Percentiles rank a stretch among this genome's conserved stretches.
Conservation (phyloP, 2,888 invertebrate genomes). For the Melitaea athalia region DNA sequence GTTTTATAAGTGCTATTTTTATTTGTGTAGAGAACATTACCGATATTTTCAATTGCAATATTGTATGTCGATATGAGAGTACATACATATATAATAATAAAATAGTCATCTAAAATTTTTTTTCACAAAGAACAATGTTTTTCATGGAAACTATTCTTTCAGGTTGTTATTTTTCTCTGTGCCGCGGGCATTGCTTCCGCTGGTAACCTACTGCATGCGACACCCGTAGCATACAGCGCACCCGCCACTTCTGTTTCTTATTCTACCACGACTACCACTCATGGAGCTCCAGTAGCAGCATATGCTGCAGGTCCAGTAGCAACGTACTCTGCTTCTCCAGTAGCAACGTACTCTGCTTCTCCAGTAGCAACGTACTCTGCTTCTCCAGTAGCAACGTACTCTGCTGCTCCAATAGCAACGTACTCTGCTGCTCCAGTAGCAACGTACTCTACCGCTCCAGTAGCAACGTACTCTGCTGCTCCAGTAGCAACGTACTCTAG, state of each 20-base stretch:
- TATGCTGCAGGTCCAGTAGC: conserved; percentile 45
- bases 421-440: conserved; percentile 45
- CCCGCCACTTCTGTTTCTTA: conserved; percentile 73
- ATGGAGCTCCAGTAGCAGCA: conserved; percentile 53
- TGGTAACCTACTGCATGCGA: conserved; percentile 78
- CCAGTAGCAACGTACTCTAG: conserved; percentile 52
- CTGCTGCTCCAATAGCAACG: conserved; percentile 48
- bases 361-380: conserved; percentile 47
- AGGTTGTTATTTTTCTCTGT: conserved; percentile 82
- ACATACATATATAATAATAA: too few species aligned
- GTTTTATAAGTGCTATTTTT: neutral
- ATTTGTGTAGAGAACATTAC: neutral
- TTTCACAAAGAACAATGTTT: neutral
- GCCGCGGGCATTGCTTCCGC: conserved; percentile 82
- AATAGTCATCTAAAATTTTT: too few species aligned
- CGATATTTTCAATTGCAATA: too few species aligned
- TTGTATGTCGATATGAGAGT: too few species aligned
- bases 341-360: conserved; percentile 46
- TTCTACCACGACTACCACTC: conserved; percentile 47
- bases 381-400: conserved; percentile 54
- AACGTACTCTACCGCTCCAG: conserved; percentile 61
- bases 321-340: conserved; percentile 61
- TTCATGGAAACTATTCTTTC: conserved; percentile 43
- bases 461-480: conserved; percentile 42
- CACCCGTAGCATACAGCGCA: conserved; percentile 62